Percentiles rank a stretch among this genome's conserved stretches.
phyloP scores from a whole-genome alignment of 2,113 vertebrate genomes.

The Hystrix brachyura region DNA sequence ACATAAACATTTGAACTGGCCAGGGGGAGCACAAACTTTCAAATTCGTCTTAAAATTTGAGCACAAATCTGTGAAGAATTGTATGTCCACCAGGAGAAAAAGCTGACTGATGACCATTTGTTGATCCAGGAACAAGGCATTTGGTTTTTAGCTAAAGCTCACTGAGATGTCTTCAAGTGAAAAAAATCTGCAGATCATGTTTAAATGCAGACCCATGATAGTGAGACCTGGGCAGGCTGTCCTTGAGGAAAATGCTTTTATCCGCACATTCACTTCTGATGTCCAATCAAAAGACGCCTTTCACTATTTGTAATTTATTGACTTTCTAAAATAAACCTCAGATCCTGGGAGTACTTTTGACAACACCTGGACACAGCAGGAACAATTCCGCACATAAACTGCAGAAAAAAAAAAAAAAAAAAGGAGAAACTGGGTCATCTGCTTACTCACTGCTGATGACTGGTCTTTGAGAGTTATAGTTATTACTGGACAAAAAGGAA shows the following conservation, averaged over 20 bases:
- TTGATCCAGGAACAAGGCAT: not conserved
- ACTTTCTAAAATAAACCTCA: slow-evolving; percentile 28
- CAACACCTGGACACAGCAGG: not conserved
- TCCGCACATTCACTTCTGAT: not conserved
- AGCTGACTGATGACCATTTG: not conserved
- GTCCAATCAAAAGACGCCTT: not conserved
- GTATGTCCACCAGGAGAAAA: not conserved
- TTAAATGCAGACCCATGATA: not conserved
- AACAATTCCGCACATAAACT: slow-evolving; percentile 82
- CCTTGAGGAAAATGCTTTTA: not conserved
- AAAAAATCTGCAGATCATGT: not conserved
- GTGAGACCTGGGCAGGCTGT: not conserved
- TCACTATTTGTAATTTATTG: not conserved
- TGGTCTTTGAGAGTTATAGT: not conserved
- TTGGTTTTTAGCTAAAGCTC: slow-evolving; percentile 23
- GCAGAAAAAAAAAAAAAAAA: not conserved
- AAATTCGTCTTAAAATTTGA: not conserved
- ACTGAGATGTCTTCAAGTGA: not conserved
- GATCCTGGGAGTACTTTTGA: not conserved
- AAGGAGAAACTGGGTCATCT: not conserved
- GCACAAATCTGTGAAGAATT: not conserved
- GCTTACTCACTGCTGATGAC: not conserved
- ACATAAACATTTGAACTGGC: not conserved
- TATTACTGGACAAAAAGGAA: not conserved
- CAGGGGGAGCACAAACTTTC: not conserved